phyloP scores from a whole-genome alignment of 2,113 vertebrate species.

The Pachyramphus minor region DNA sequence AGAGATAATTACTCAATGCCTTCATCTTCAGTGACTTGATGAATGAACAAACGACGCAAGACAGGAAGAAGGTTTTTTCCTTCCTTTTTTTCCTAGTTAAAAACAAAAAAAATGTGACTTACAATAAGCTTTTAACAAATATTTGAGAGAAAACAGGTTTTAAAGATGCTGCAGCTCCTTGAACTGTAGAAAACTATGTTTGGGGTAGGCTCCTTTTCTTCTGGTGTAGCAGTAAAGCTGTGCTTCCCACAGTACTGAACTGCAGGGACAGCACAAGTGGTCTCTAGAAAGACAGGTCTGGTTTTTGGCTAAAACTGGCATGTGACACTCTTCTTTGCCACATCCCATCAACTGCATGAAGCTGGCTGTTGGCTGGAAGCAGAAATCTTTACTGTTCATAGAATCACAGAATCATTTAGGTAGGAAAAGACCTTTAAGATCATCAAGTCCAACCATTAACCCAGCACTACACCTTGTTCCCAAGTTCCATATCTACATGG shows the following conservation, averaged over 20 bases:
- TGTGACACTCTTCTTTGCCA: background rate
- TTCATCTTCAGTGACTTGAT: background rate
- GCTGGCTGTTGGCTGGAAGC: background rate
- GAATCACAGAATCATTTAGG: background rate
- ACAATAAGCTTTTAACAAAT: background rate
- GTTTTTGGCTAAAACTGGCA: background rate
- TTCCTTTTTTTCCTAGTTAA: background rate
- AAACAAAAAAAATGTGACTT: background rate
- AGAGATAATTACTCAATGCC: background rate
- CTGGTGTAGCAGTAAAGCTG: background rate
- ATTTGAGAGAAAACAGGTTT: background rate
- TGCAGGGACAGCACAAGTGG: background rate
- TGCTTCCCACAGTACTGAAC: background rate
- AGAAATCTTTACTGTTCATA: background rate
- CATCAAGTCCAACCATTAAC: background rate
- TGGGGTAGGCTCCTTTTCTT: background rate
- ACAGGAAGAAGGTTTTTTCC: background rate
- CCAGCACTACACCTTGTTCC: background rate
- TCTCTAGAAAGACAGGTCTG: background rate
- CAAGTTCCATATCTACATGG: background rate
- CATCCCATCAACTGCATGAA: background rate
- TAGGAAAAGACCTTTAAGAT: background rate
- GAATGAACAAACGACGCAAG: background rate
- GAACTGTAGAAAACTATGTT: background rate
- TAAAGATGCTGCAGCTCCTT: background rate